Base-by-base conservation (phyloP, 2,888 invertebrate species). In the Leptopilina drosophilae region DNA sequence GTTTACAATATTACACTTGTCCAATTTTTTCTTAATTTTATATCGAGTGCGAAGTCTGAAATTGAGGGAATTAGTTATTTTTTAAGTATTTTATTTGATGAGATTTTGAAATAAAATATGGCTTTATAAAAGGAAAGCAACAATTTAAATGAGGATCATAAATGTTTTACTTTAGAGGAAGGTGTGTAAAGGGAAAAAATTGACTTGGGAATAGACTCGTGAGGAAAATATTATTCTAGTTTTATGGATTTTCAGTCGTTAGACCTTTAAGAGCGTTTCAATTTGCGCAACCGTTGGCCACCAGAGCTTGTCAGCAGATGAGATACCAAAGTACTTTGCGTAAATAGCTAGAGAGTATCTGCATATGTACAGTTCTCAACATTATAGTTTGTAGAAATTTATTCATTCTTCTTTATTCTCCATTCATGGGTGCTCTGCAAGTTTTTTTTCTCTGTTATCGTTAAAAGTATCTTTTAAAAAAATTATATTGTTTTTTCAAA, bases 251-350 rank as follows among this genome's bases (percentile, higher is more conserved):
- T 73, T 73, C 73, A 73, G 56, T 73, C 26, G 56, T 73, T 56
- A 73, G 56, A 73, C 69, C 69, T 73, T 56, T 73, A 73, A 66
- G 56, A 73, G 69, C 69, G 53, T 33, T 73, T 73, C 69, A 73
- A 73, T 73, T 73, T 73, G 14, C 56, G 33, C 73, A 73, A 73
- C 73, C n/a, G 56, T 56, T 40, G 73, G 33, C 56, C 73, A 73
- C 40, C 67, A 56, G 8, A 14, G 26, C 69, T 40, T 53, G 67
- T 49, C 67, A 73, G 73, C 73, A 73, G 73, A 56, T 73, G 69
- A 53, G 53, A 69, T 69, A 69, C 49, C 49, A 33, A 69, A 53
- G 67, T 49, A 49, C 14, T 56, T 73, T 73, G 56, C n/a, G 56
- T 12, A 69, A 67, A 67, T 46, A 67, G 67, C 46, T 53, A 53